Evolutionary conservation across 2,113 vertebrate genomes (phyloP), one percentile per base, ranked within the genome.

Genomic region (Monopterus albus): DNA sequence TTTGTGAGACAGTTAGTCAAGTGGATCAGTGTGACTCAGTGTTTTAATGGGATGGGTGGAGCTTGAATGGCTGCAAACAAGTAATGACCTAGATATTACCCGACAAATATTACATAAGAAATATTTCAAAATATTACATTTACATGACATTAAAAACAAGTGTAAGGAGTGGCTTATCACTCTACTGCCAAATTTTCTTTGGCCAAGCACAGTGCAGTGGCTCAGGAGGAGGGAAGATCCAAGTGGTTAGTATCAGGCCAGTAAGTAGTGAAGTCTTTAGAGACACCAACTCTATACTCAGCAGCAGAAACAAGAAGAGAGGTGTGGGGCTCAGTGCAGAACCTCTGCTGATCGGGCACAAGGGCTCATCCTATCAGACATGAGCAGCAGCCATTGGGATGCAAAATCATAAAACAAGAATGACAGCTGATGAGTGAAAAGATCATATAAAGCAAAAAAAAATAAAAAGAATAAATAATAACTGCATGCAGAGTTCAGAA

Each of bases 271-370:
- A 72, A 61, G 13, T 47, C 40, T 45, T 20, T 36, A 33, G 39
- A 55, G 13, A 77, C 60, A 89, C 81, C 74, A 78, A 92, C 82
- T 85, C 75, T 35, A 76, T 77, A 61, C 65, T 75, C 42, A 90
- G 67, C 69, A 84, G 23, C 66, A 96, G 93, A 94, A 96, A 92
- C 92, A 96, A 95, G 90, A 94, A 88, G 90, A 93, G 81, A 87
- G 92, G 91, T 91, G 91, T 68, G 12, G 92, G 91, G 89, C 60
- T 92, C 92, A 94, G 86, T 83, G 93, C 67, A 87, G 91, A 94
- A 89, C 93, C 94, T 93, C 78, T 88, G 95, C 92, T 96, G 92
- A 92, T 90, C 87, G 95, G 95, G 87, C 96, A 98, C 92, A 95
- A 87, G 89, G 95, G 94, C 91, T 94, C 94, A 92, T 97, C 95